Conservation (phyloP, 2,888 invertebrate genomes). For the Fragum fragum region DNA sequence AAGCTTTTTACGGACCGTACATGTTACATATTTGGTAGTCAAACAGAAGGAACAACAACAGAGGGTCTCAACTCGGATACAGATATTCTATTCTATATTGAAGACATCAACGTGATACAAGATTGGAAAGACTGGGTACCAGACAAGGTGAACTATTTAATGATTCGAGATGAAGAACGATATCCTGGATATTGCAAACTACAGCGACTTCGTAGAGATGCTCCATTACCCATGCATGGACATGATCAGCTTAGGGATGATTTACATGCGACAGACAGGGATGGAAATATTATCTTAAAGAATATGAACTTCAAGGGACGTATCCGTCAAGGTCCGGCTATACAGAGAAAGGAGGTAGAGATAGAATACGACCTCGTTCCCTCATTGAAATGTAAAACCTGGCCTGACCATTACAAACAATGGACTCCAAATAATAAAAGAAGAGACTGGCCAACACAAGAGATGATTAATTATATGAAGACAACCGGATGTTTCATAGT, state of each 20-base stretch:
- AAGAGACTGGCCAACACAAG: slow-evolving; percentile 9
- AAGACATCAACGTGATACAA: background rate
- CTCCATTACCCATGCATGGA: background rate
- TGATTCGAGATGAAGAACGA: slow-evolving; percentile 3
- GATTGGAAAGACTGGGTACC: background rate
- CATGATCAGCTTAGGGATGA: background rate
- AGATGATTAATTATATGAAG: background rate
- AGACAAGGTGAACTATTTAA: background rate
- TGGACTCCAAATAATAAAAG: background rate
- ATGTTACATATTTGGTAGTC: too few relatives aligned
- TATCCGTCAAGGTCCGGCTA: too few relatives aligned
- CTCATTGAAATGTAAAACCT: slow-evolving; percentile 18
- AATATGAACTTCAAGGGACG: too few relatives aligned
- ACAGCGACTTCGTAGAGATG: background rate
- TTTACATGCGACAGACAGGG: background rate
- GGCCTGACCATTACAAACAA: background rate
- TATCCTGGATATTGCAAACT: too few relatives aligned
- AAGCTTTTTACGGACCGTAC: background rate
- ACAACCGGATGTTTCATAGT: too few relatives aligned
- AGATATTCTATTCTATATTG: background rate
- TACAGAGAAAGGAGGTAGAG: background rate
- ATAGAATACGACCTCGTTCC: background rate
- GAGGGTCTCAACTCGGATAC: background rate
- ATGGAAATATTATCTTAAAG: background rate
- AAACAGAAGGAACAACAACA: slow-evolving; percentile 2